Conservation (phyloP, 2,888 invertebrate species). For the Gordius sp. region DNA sequence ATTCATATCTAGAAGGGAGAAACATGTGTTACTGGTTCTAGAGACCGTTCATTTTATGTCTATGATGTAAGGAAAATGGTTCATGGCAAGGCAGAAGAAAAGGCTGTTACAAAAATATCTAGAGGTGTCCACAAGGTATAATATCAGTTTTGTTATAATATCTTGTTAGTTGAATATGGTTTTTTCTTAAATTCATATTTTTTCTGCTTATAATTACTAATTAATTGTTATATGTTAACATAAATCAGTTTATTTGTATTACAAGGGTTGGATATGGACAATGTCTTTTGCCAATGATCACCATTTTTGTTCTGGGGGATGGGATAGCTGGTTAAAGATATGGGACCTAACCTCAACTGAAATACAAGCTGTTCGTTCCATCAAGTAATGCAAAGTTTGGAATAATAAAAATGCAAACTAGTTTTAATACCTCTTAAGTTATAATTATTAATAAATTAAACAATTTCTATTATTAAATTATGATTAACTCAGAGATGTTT, state of each 20-base stretch:
- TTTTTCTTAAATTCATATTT: too few species aligned
- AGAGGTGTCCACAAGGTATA: not conserved
- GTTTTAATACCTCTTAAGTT: too few species aligned
- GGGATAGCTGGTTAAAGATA: conserved; percentile 11
- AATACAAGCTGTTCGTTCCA: not conserved
- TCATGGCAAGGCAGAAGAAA: not conserved
- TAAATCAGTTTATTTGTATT: too few species aligned
- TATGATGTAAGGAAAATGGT: not conserved
- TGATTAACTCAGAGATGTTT: too few species aligned
- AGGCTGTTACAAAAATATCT: not conserved
- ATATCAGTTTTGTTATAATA: too few species aligned
- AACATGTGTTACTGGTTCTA: conserved; percentile 5
- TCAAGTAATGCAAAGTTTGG: too few species aligned
- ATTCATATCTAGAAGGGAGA: not conserved
- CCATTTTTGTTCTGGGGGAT: conserved; percentile 4
- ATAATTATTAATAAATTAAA: too few species aligned
- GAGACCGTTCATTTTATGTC: not conserved
- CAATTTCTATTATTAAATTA: too few species aligned
- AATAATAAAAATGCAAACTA: too few species aligned
- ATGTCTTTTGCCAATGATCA: not conserved
- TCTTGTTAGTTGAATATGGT: too few species aligned
- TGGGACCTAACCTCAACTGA: not conserved
- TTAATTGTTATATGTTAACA: too few species aligned
- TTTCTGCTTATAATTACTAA: too few species aligned
- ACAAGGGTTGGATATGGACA: conserved; percentile 15